Percentiles rank a stretch among this genome's conserved stretches.
Evolutionary conservation across 1,140 invertebrate genomes (phyloP).

Genomic region (Maniola jurtina): DNA sequence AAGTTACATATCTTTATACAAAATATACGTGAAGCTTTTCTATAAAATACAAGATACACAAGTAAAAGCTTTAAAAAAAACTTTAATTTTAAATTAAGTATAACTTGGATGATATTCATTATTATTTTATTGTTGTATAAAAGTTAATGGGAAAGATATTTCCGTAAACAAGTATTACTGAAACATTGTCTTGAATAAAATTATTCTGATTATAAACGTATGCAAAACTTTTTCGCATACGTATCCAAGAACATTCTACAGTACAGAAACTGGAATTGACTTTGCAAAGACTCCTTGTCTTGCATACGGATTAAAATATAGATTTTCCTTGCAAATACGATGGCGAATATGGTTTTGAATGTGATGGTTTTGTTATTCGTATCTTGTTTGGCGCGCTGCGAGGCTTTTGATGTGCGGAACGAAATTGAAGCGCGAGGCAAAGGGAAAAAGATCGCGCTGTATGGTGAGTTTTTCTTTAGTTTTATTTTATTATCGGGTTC

Average conservation of each 20-base stretch:
- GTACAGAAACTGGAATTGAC: too few species aligned
- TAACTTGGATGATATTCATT: too few species aligned
- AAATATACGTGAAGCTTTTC: neutral
- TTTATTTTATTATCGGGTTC: neutral
- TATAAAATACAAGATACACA: neutral
- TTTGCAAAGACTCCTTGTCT: too few species aligned
- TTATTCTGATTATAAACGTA: too few species aligned
- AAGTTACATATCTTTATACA: neutral
- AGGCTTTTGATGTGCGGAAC: slow-evolving; percentile 12
- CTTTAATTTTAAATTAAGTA: neutral
- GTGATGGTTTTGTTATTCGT: slow-evolving; percentile 1
- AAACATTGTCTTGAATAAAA: too few species aligned
- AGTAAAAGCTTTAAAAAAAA: neutral
- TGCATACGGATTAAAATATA: neutral
- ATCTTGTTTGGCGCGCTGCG: slow-evolving; percentile 2
- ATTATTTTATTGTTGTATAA: too few species aligned
- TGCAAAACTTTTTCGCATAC: too few species aligned
- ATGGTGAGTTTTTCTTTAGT: slow-evolving; percentile 45
- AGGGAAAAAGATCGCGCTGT: slow-evolving; percentile 56
- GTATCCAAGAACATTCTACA: too few species aligned
- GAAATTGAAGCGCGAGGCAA: slow-evolving; percentile 51
- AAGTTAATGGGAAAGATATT: too few species aligned
- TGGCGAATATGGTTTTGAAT: neutral
- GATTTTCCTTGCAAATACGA: neutral
- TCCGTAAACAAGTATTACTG: too few species aligned